A percentile compares a stretch with the other conserved stretches of the same genome.
These are phyloP conservation scores for Cynoglossus semilaevis DNA, from an alignment of 2,113 vertebrate genomes.

Conservation along the genomic window DNA sequence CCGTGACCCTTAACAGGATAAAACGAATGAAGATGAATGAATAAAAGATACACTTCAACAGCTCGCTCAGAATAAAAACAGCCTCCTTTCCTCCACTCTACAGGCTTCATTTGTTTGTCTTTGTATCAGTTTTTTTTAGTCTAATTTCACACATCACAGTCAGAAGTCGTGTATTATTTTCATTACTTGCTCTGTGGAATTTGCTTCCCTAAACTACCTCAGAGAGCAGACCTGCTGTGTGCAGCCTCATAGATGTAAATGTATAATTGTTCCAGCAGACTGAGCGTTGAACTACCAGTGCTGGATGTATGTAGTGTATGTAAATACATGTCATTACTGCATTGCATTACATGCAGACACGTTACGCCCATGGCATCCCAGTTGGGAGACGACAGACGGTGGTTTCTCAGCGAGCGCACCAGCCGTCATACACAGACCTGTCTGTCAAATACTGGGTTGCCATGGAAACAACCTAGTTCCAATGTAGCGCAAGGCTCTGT, in stretches of 20 bases:
- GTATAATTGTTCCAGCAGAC: constrained; percentile 11
- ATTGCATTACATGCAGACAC: constrained; percentile 8
- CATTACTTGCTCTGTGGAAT: constrained; percentile 20
- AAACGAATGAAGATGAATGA: too few species aligned
- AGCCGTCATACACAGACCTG: constrained; percentile 63
- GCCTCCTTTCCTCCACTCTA: too few species aligned
- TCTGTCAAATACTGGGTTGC: constrained; percentile 74
- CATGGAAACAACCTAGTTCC: constrained; percentile 84
- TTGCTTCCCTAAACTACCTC: constrained; percentile 9
- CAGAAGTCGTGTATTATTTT: constrained; percentile 17
- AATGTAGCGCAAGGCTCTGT: constrained; percentile 54
- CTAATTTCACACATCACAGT: constrained; percentile 21
- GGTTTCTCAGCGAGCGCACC: constrained; percentile 49
- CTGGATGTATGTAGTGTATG: neutral
- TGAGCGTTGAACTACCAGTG: constrained; percentile 2
- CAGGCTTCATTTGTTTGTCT: too few species aligned
- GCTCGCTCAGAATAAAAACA: too few species aligned
- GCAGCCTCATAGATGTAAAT: constrained; percentile 17
- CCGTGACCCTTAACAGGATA: too few species aligned
- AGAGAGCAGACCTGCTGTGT: constrained; percentile 35
- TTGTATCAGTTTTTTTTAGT: neutral
- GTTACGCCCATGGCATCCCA: constrained; percentile 25
- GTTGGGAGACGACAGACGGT: constrained; percentile 31
- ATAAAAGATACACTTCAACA: too few species aligned
- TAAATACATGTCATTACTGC: neutral